Conservation (phyloP, 2,888 invertebrate genomes). For the Tipula unca region DNA sequence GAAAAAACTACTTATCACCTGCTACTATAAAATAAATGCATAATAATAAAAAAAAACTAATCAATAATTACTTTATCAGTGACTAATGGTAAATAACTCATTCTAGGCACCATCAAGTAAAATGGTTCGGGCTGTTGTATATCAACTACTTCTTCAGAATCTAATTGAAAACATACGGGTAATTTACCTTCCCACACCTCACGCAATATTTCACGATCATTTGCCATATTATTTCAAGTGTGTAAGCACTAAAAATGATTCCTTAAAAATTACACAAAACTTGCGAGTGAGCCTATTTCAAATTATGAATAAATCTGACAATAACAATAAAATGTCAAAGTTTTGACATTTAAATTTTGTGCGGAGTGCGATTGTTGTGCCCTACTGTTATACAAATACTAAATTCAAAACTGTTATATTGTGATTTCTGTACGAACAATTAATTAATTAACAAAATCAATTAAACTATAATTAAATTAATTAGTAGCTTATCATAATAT, state of each 20-base stretch:
- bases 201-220: conserved; percentile 87
- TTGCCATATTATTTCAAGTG: conserved; percentile 62
- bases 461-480: not conserved
- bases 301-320: not conserved
- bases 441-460: not conserved
- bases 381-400: not conserved
- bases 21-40: not conserved
- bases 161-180: conserved; percentile 85
- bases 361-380: not conserved
- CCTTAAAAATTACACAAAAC: not conserved
- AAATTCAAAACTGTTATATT: not conserved
- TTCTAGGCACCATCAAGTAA: conserved; percentile 86
- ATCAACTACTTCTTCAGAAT: conserved; percentile 80
- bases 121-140: conserved; percentile 86
- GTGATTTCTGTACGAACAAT: too few species aligned
- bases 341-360: not conserved
- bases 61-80: conserved; percentile 70
- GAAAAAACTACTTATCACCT: not conserved
- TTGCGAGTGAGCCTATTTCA: not conserved
- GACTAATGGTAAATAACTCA: conserved; percentile 90
- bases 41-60: conserved; percentile 28
- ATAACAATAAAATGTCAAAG: conserved; percentile 10
- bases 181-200: conserved; percentile 95
- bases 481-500: not conserved
- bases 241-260: not conserved